Base-by-base conservation (phyloP, 2,888 invertebrate species). In the Synergus japonicus region DNA sequence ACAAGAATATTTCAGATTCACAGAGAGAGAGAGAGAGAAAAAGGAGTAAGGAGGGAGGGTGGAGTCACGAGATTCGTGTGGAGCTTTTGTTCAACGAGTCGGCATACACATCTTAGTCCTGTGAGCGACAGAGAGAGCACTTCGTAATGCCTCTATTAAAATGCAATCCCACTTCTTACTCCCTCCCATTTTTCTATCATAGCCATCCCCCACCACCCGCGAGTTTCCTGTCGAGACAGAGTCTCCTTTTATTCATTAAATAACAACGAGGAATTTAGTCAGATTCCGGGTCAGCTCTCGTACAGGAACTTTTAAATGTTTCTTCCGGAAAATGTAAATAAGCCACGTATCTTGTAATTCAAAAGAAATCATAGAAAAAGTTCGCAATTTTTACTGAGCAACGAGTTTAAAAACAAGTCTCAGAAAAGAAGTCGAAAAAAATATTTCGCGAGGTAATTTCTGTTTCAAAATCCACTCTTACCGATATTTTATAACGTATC, bases 121-220 rank as follows among this genome's bases (percentile, higher is more conserved):
- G n/a, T 58, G 44, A 76, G 79, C 73, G 76, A 79, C 46, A 58
- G 77, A 79, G 37, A 37, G 37, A 60, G 84, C 80, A 82, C 80
- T 79, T 66, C 79, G 83, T 88, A 88, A 88, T 88, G 83, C 85
- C 85, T 85, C 87, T 87, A 88, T 88, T 88, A 88, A 88, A 88
- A 88, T 88, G 86, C 88, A 88, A 88, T 88, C 86, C 85, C 82
- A 81, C 86, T 83, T 86, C 85, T 86, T 83, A 85, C 80, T 79
- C 67, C 73, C 82, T 43, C 73, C 43, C 37, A 58, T 37, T 64
- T 46, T 18, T 73, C 49, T 64, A 64, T 46, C 54, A 46, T 54
- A 76, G 44, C n/a, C 29, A 66, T 77, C 69, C 13, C 67, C 76
- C 69, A 15, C 69, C 64, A 76, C 69, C 76, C 67, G 49, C 54